Percentiles rank a stretch among this genome's conserved stretches.
phyloP scores from a whole-genome alignment of 64 coral and sea anemone species.

The Stichodactyla helianthus region DNA sequence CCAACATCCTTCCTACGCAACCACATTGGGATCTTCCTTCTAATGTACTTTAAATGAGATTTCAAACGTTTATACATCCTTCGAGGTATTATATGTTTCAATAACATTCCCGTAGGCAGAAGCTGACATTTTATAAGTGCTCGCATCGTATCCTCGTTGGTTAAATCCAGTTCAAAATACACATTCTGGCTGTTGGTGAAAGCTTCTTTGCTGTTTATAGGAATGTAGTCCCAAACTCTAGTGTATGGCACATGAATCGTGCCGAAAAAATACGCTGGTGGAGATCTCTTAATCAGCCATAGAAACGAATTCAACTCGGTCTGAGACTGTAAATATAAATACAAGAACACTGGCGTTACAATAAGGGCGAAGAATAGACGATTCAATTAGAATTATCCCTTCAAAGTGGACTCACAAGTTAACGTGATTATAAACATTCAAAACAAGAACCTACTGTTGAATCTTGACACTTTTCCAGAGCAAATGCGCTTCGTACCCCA shows the following conservation, averaged over 20 bases:
- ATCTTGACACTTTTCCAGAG: slow-evolving; percentile 16
- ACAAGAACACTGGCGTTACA: not conserved
- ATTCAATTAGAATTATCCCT: not conserved
- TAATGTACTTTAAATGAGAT: slow-evolving; percentile 79
- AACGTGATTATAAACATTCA: not conserved
- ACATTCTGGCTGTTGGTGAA: slow-evolving; percentile 75
- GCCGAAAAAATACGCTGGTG: slow-evolving; percentile 92
- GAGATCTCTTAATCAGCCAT: slow-evolving; percentile 71
- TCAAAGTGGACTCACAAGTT: not conserved
- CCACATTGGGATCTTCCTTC: slow-evolving; percentile 66
- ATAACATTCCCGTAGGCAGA: slow-evolving; percentile 55
- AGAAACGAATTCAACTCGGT: slow-evolving; percentile 90
- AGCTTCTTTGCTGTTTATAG: slow-evolving; percentile 85
- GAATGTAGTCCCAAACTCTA: slow-evolving; percentile 95
- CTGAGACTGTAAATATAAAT: slow-evolving; percentile 69
- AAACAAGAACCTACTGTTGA: slow-evolving; percentile 11
- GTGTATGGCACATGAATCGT: slow-evolving; percentile 98
- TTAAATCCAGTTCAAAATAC: slow-evolving; percentile 97
- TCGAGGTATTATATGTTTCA: slow-evolving; percentile 71
- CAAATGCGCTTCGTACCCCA: not conserved
- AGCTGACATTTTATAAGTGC: slow-evolving; percentile 80
- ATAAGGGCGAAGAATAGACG: not conserved
- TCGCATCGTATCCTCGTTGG: slow-evolving; percentile 46
- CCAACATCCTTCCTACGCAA: slow-evolving; percentile 41
- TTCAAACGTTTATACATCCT: slow-evolving; percentile 70